Conservation (phyloP, 2,797 vertebrate genomes). For the Siniperca obscura region DNA sequence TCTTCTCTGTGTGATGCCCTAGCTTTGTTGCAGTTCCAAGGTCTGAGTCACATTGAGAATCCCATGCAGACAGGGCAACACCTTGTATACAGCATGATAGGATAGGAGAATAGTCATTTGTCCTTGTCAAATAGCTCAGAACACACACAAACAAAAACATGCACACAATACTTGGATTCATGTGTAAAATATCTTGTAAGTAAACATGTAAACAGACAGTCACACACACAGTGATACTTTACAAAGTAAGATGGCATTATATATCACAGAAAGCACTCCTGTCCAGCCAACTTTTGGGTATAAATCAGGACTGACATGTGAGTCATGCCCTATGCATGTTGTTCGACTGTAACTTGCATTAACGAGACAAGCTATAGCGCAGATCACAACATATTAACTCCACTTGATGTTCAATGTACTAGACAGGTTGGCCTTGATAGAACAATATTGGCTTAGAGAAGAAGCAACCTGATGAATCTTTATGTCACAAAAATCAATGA, state of each 20-base stretch:
- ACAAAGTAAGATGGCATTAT: slow-evolving; percentile 26
- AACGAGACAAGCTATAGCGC: slow-evolving; percentile 55
- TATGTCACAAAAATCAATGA: slow-evolving; percentile 53
- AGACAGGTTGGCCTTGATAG: slow-evolving; percentile 37
- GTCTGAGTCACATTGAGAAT: slow-evolving; percentile 75
- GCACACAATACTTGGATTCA: slow-evolving; percentile 13
- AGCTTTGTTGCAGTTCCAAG: slow-evolving; percentile 67
- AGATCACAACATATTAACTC: slow-evolving; percentile 58
- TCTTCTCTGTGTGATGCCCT: slow-evolving; percentile 61
- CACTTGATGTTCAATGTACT: slow-evolving; percentile 28
- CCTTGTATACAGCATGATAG: slow-evolving; percentile 56
- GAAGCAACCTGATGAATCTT: slow-evolving; percentile 38
- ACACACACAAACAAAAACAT: slow-evolving; percentile 32
- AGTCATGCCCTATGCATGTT: slow-evolving; percentile 63
- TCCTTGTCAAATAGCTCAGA: slow-evolving; percentile 62
- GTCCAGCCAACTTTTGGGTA: not conserved
- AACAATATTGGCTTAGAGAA: slow-evolving; percentile 25
- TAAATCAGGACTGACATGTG: slow-evolving; percentile 59
- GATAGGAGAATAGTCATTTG: slow-evolving; percentile 55
- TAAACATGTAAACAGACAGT: slow-evolving; percentile 29
- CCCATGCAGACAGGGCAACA: slow-evolving; percentile 57
- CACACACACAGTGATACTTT: not conserved
- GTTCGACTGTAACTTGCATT: slow-evolving; percentile 56
- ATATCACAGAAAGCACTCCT: slow-evolving; percentile 24
- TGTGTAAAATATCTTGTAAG: slow-evolving; percentile 28